These are phyloP conservation scores for Corythornis madagascariensis DNA, from an alignment of 2,113 vertebrate genomes.

Conservation along the genomic window DNA sequence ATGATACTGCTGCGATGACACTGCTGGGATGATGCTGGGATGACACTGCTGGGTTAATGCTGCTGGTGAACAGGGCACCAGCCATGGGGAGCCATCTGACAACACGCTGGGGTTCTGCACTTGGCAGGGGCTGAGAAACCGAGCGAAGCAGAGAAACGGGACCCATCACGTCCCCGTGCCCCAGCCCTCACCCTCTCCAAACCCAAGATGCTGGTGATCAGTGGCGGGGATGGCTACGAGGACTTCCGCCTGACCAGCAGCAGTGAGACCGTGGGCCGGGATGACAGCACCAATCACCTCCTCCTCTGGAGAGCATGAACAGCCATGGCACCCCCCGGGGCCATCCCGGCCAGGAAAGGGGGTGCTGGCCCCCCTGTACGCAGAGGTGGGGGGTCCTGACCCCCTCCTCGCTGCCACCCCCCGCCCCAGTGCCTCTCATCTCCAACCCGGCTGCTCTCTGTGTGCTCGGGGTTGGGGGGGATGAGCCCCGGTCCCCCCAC, in stretches of 20 bases:
- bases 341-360: background rate
- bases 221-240: conserved; percentile 94
- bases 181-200: conserved; percentile 75
- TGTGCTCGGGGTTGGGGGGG: conserved; percentile 28
- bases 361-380: background rate
- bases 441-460: conserved; percentile 38
- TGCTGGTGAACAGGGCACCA: fast-evolving
- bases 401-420: background rate
- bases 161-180: conserved; percentile 79
- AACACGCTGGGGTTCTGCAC: fast-evolving
- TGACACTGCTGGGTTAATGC: too few species aligned
- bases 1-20: background rate
- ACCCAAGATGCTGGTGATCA: conserved; percentile 92
- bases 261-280: conserved; percentile 93
- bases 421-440: conserved; percentile 24
- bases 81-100: fast-evolving
- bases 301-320: conserved; percentile 93
- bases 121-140: conserved; percentile 69
- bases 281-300: conserved; percentile 98
- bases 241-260: conserved; percentile 93
- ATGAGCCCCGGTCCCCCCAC: background rate
- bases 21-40: background rate
- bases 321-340: background rate
- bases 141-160: conserved; percentile 78
- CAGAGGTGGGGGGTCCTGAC: background rate